A percentile compares a stretch with the other conserved stretches of the same genome.
phyloP scores from a whole-genome alignment of 2,113 vertebrate genomes.

The Phodopus roborovskii region DNA sequence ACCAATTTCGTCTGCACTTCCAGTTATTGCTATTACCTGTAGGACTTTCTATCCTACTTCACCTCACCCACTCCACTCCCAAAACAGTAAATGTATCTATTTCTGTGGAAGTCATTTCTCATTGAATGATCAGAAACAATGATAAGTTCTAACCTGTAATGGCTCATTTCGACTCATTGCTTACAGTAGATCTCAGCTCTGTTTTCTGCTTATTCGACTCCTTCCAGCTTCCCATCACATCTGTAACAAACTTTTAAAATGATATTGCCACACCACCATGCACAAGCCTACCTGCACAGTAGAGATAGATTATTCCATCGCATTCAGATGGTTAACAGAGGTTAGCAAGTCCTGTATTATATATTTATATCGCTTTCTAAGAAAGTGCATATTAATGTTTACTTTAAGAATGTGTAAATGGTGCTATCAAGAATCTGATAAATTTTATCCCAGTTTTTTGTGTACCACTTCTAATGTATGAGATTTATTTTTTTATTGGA shows the following conservation, averaged over 20 bases:
- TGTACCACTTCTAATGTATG: constrained; percentile 95
- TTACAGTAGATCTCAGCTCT: constrained; percentile 93
- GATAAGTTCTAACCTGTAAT: constrained; percentile 93
- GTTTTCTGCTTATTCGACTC: constrained; percentile 93
- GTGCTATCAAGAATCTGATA: constrained; percentile 94
- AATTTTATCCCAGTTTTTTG: constrained; percentile 94
- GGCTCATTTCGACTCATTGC: constrained; percentile 93
- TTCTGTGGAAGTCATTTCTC: constrained; percentile 92
- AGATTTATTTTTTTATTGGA: constrained; percentile 95
- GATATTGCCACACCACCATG: constrained; percentile 91
- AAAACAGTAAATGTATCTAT: constrained; percentile 89
- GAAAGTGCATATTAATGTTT: constrained; percentile 96
- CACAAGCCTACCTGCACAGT: constrained; percentile 92
- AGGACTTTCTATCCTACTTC: constrained; percentile 89
- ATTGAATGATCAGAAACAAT: constrained; percentile 91
- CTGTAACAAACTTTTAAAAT: constrained; percentile 92
- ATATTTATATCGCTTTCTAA: constrained; percentile 95
- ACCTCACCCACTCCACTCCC: constrained; percentile 86
- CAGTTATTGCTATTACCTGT: constrained; percentile 89
- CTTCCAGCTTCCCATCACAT: constrained; percentile 94
- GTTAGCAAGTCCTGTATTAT: constrained; percentile 91
- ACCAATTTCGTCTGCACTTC: constrained; percentile 90
- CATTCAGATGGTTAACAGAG: constrained; percentile 93
- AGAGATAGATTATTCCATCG: constrained; percentile 92
- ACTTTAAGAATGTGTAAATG: constrained; percentile 95